A percentile compares a stretch with the other conserved stretches of the same genome.
Evolutionary conservation across 1,140 invertebrate genomes (phyloP).

Genomic region (Rhagoletis zephyria): DNA sequence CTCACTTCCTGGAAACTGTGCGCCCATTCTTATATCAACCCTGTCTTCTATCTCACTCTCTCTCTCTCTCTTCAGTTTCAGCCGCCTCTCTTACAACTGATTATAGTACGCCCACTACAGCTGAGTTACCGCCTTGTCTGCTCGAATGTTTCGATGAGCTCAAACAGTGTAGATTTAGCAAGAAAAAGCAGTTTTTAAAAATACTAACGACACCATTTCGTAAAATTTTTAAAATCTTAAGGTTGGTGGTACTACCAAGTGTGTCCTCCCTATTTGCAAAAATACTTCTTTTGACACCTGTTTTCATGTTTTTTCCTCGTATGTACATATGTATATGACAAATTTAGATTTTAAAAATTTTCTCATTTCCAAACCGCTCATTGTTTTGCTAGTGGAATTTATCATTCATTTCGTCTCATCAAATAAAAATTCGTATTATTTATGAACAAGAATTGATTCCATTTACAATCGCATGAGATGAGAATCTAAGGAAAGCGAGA

Average conservation of each 20-base stretch:
- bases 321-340: background rate
- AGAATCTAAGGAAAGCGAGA: too few relatives aligned
- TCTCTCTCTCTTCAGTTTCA: conserved; percentile 36
- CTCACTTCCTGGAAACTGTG: background rate
- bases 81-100: conserved; percentile 21
- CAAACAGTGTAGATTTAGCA: conserved; percentile 51
- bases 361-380: conserved; percentile 12
- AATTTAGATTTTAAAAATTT: conserved; percentile 14
- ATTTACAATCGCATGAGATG: too few relatives aligned
- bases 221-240: conserved; percentile 53
- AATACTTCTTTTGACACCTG: too few relatives aligned
- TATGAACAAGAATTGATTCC: too few relatives aligned
- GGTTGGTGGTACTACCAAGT: conserved; percentile 54
- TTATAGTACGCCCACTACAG: conserved; percentile 2
- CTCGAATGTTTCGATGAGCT: conserved; percentile 49
- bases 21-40: background rate
- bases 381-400: conserved; percentile 22
- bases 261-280: conserved; percentile 1
- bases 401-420: conserved; percentile 20
- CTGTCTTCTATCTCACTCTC: conserved; percentile 13
- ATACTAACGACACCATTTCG: conserved; percentile 55
- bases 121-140: conserved; percentile 39
- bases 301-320: background rate
- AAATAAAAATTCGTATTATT: background rate
- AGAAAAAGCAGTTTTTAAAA: conserved; percentile 55